phyloP scores from a whole-genome alignment of 2,888 invertebrate species.

The Dynastes grantii region DNA sequence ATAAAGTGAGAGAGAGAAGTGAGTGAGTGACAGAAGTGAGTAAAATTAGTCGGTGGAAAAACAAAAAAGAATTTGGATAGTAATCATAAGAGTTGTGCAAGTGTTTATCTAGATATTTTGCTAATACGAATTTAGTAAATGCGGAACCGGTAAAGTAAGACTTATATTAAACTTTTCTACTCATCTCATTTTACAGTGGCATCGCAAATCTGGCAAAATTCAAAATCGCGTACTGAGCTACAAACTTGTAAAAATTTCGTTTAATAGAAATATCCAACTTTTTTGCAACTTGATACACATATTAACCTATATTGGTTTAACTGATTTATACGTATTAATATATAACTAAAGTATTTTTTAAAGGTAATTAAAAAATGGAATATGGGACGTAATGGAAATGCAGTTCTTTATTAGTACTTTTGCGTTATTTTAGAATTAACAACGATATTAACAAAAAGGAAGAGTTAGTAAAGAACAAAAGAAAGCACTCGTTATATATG shows the following conservation, averaged over 20 bases:
- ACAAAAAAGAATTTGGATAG: no score
- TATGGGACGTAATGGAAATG: conserved; percentile 17
- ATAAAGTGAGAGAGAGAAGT: no score
- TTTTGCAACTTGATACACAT: conserved; percentile 18
- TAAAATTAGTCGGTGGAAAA: no score
- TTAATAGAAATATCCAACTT: conserved; percentile 38
- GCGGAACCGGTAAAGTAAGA: no score
- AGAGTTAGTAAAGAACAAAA: not conserved
- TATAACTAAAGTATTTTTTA: conserved; percentile 5
- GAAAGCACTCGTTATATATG: not conserved
- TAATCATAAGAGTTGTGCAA: no score
- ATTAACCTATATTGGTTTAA: not conserved
- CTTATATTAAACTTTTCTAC: no score
- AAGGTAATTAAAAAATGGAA: conserved; percentile 14
- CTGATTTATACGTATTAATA: conserved; percentile 17
- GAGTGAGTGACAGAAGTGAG: no score
- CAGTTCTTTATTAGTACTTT: conserved; percentile 5
- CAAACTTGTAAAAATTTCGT: not conserved
- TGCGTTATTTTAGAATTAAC: not conserved
- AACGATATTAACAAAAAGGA: not conserved
- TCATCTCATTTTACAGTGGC: no score
- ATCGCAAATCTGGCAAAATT: no score
- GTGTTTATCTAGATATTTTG: no score
- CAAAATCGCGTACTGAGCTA: no score
- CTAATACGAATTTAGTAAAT: no score